Conservation (phyloP, 2,888 invertebrate species). For the Keiferia lycopersicella region DNA sequence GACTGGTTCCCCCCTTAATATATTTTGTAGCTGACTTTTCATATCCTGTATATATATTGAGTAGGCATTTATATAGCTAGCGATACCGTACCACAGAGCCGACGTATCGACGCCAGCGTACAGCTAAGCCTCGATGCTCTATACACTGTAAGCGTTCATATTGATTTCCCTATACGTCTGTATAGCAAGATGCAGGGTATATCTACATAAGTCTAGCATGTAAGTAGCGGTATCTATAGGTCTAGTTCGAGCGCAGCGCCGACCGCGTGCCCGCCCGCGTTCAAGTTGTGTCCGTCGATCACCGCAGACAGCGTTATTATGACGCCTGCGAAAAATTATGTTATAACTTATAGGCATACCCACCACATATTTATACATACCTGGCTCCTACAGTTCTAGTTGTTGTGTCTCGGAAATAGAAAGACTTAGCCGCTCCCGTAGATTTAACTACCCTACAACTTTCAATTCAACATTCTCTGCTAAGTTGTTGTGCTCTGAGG, state of each 20-base stretch:
- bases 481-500: neutral
- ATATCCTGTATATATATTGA: no score
- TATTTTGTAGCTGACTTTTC: no score
- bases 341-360: neutral
- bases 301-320: conserved; percentile 4
- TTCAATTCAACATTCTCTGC: neutral
- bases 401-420: no score
- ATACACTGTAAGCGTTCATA: neutral
- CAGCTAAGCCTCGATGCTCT: neutral
- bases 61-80: neutral
- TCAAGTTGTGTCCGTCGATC: conserved; percentile 87
- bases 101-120: neutral
- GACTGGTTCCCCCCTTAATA: no score
- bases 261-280: conserved; percentile 94
- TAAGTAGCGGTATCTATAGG: neutral
- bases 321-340: neutral
- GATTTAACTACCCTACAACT: no score
- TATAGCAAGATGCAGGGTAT: neutral
- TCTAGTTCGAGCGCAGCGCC: conserved; percentile 89
- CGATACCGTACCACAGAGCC: neutral
- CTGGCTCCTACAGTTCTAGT: no score
- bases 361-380: no score
- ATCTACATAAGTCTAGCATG: neutral
- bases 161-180: conserved; percentile 6
- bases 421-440: no score